Conservation (phyloP, 2,113 vertebrate species). For the Gymnogyps californianus region DNA sequence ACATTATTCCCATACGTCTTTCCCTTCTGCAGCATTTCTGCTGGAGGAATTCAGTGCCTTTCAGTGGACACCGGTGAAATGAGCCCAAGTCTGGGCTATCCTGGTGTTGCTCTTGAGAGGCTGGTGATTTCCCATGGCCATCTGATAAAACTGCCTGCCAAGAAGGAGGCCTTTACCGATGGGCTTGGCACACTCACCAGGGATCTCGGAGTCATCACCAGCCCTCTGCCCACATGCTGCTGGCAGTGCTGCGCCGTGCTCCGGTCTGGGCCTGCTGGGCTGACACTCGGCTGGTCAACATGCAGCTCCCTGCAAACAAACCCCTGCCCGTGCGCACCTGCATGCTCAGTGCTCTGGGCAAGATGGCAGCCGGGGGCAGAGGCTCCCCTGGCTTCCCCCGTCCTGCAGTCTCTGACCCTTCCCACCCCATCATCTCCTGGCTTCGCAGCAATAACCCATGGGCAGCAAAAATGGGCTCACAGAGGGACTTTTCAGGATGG, state of each 20-base stretch:
- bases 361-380: not conserved
- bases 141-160: not conserved
- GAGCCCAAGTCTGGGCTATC: not conserved
- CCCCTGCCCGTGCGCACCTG: accelerated
- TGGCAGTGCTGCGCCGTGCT: accelerated
- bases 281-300: not conserved
- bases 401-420: not conserved
- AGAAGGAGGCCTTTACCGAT: not conserved
- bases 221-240: not conserved
- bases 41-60: not conserved
- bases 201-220: not conserved
- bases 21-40: not conserved
- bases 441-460: not conserved
- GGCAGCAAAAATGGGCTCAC: not conserved
- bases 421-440: not conserved
- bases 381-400: not conserved
- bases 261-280: not conserved
- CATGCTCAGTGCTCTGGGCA: not conserved
- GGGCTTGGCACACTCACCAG: accelerated
- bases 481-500: not conserved
- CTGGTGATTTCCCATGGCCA: not conserved
- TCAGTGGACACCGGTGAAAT: not conserved
- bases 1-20: not conserved
- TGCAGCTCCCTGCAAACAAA: not conserved
- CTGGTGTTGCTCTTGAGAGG: not conserved